phyloP scores from a whole-genome alignment of 2,888 invertebrate genomes.

The Rutpela maculata region DNA sequence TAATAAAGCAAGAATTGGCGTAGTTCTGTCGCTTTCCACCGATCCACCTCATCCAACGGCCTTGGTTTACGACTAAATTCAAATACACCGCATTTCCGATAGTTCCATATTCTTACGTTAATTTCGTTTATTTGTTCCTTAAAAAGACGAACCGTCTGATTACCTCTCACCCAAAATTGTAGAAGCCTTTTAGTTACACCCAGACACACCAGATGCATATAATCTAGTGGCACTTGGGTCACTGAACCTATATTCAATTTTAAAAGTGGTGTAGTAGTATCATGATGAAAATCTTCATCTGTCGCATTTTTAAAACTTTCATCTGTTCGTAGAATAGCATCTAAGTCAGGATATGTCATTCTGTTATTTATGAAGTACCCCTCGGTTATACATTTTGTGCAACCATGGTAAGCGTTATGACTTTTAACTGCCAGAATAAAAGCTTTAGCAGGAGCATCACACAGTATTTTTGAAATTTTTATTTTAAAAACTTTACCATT shows the following conservation, averaged over 20 bases:
- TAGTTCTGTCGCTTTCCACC: constrained; percentile 60
- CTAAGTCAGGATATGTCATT: constrained; percentile 29
- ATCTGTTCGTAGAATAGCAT: constrained; percentile 56
- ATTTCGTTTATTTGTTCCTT: constrained; percentile 21
- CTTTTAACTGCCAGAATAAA: constrained; percentile 55
- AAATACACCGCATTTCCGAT: constrained; percentile 22
- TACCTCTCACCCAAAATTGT: constrained; percentile 52
- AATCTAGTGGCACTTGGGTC: constrained; percentile 56
- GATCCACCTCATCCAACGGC: constrained; percentile 47
- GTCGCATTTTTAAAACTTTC: constrained; percentile 49
- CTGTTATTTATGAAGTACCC: too few relatives aligned
- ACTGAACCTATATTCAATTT: constrained; percentile 57
- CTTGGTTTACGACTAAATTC: constrained; percentile 33
- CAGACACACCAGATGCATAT: constrained; percentile 59
- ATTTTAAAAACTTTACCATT: constrained; percentile 13
- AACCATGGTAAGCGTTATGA: constrained; percentile 58
- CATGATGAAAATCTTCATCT: constrained; percentile 58
- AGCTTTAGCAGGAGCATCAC: constrained; percentile 60
- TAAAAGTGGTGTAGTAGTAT: constrained; percentile 51
- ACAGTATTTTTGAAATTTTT: constrained; percentile 40
- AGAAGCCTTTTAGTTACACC: constrained; percentile 58
- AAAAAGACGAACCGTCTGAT: constrained; percentile 34
- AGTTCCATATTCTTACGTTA: constrained; percentile 21
- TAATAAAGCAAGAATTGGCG: constrained; percentile 58
- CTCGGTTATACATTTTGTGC: constrained; percentile 58